Evolutionary conservation across 2,113 vertebrate genomes (phyloP), one percentile per base, ranked within the genome.

Genomic region (Phylloscopus trochilus): DNA sequence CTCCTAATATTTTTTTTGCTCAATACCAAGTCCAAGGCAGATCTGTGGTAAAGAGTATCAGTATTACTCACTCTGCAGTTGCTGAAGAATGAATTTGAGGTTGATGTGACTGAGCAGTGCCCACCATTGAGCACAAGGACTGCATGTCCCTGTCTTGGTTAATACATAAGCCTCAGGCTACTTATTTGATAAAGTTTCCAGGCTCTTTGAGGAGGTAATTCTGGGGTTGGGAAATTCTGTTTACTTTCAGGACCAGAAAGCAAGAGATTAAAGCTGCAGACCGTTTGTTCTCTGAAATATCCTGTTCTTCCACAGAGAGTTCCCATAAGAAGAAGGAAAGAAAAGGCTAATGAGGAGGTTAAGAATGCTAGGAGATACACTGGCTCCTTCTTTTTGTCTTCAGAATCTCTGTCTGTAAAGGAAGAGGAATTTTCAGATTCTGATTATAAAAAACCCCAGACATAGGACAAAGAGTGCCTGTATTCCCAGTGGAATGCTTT

Each of bases 261-360:
- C 28, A 73, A 72, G 83, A 41, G 44, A 62, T 82, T 85, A 82
- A 90, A 94, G 88, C 37, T 88, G 51, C 79, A 92, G 88, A 83
- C 46, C 3, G 0, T 87, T 94, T 94, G 84, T 95, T 92, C 92
- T 95, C 95, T 95, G 92, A 96, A 96, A 93, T 94, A 88, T 58
- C 93, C 95, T 95, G 19, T 95, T 97, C 94, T 95, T 97, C 72
- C 89, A 85, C 90, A 92, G 92, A 94, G 73, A 83, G 43, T 88
- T 92, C 86, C 90, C 64, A 83, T 95, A 93, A 95, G 94, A 94
- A 96, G 92, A 93, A 94, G 47, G 79, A 92, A 95, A 87, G 76
- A 93, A 95, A 96, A 95, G 60, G 24, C 92, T 93, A 95, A 87
- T 81, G 68, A 95, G 86, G 92, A 94, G 92, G 73, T 97, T 97